A percentile compares a stretch with the other conserved stretches of the same genome.
Evolutionary conservation across 1,140 invertebrate genomes (phyloP).

Genomic region (Bombus pascuorum): DNA sequence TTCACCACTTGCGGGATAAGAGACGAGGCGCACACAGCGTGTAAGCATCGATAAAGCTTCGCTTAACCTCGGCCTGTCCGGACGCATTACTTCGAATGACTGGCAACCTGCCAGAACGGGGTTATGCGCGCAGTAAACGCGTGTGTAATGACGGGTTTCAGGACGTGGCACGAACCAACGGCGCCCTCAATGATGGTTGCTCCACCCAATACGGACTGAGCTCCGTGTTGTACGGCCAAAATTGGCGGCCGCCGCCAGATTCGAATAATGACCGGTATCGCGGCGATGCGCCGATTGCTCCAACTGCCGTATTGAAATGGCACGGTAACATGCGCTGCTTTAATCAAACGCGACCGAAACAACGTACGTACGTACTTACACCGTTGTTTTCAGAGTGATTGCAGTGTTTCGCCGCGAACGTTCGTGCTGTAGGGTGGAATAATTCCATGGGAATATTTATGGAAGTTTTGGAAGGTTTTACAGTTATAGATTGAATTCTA

Average conservation of each 20-base stretch:
- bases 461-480: not conserved
- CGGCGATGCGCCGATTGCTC: conserved; percentile 50
- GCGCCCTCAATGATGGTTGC: conserved; percentile 62
- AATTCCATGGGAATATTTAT: not conserved
- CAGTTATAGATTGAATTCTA: not conserved
- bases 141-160: conserved; percentile 75
- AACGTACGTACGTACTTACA: not conserved
- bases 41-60: conserved; percentile 57
- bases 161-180: conserved; percentile 63
- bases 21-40: not conserved
- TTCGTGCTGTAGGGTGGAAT: not conserved
- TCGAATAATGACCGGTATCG: conserved; percentile 72
- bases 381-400: not conserved
- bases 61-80: conserved; percentile 61
- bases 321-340: conserved; percentile 14
- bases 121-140: conserved; percentile 64
- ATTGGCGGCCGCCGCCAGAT: conserved; percentile 66
- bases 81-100: conserved; percentile 71
- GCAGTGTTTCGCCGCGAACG: not conserved
- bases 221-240: conserved; percentile 51
- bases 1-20: not conserved
- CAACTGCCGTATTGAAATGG: conserved; percentile 40
- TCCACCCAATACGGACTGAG: conserved; percentile 38
- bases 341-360: conserved; percentile 33
- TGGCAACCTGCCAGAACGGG: conserved; percentile 68